Conservation (phyloP, 2,888 invertebrate species). For the Pyralis farinalis region DNA sequence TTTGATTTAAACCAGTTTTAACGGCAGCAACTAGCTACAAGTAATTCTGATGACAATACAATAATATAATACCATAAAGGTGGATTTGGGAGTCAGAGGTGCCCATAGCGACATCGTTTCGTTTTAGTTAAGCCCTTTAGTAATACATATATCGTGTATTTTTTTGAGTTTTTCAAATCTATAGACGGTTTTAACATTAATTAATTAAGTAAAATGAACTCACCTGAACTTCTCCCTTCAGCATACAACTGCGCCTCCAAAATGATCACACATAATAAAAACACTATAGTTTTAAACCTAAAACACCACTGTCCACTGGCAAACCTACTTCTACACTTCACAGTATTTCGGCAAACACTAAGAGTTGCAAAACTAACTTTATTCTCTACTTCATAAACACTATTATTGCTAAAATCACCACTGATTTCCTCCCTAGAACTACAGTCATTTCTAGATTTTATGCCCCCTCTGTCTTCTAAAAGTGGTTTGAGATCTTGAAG, state of each 20-base stretch:
- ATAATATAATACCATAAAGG: no score
- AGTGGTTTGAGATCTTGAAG: constrained; percentile 67
- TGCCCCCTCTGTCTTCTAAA: constrained; percentile 70
- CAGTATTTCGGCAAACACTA: constrained; percentile 26
- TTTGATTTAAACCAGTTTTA: no score
- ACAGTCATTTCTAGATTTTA: constrained; percentile 24
- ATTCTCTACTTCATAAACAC: constrained; percentile 45
- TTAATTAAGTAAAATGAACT: constrained; percentile 30
- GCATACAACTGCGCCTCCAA: constrained; percentile 49
- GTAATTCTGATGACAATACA: no score
- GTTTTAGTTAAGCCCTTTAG: no score
- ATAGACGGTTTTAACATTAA: no score
- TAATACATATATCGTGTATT: no score
- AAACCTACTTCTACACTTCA: constrained; percentile 46
- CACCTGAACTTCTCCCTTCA: constrained; percentile 71
- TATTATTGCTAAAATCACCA: constrained; percentile 46
- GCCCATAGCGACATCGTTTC: no score
- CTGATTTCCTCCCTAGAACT: constrained; percentile 19
- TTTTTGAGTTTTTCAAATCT: no score
- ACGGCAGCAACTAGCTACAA: no score
- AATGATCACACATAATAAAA: constrained; percentile 60
- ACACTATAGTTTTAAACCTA: constrained; percentile 64
- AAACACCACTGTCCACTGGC: constrained; percentile 55
- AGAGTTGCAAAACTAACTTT: constrained; percentile 34
- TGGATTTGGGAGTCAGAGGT: no score